phyloP scores from a whole-genome alignment of 2,888 invertebrate genomes.

The Sarcophaga rosellei region DNA sequence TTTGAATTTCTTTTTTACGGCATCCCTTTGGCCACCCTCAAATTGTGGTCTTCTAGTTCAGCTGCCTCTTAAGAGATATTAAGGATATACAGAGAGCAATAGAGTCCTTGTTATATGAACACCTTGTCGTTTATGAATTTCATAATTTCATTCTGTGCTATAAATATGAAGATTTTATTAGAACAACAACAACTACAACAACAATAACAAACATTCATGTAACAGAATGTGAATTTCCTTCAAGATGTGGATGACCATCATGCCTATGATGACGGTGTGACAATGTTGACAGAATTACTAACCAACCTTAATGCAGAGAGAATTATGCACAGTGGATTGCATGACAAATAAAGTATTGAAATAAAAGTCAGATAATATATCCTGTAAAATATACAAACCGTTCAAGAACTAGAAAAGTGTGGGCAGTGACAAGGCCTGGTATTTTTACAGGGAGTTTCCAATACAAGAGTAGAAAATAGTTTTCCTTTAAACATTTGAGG shows the following conservation, averaged over 20 bases:
- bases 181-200: slow-evolving; percentile 37
- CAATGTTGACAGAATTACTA: slow-evolving; percentile 51
- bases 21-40: slow-evolving; percentile 23
- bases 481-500: background rate
- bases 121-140: slow-evolving; percentile 75
- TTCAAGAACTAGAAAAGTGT: background rate
- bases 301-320: slow-evolving; percentile 35
- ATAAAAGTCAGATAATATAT: background rate
- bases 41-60: slow-evolving; percentile 29
- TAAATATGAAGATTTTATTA: slow-evolving; percentile 79
- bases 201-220: slow-evolving; percentile 13
- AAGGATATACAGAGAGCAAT: background rate
- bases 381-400: background rate
- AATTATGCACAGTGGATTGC: slow-evolving; percentile 18
- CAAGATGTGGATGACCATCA: slow-evolving; percentile 45
- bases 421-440: background rate
- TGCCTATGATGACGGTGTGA: slow-evolving; percentile 16
- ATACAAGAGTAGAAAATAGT: background rate
- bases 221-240: slow-evolving; percentile 49
- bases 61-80: slow-evolving; percentile 16
- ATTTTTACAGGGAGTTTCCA: background rate
- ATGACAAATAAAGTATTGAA: background rate
- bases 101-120: slow-evolving; percentile 62
- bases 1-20: background rate
- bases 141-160: slow-evolving; percentile 79